phyloP scores from a whole-genome alignment of 2,888 invertebrate genomes.

The Rhopalosiphum nymphaeae region DNA sequence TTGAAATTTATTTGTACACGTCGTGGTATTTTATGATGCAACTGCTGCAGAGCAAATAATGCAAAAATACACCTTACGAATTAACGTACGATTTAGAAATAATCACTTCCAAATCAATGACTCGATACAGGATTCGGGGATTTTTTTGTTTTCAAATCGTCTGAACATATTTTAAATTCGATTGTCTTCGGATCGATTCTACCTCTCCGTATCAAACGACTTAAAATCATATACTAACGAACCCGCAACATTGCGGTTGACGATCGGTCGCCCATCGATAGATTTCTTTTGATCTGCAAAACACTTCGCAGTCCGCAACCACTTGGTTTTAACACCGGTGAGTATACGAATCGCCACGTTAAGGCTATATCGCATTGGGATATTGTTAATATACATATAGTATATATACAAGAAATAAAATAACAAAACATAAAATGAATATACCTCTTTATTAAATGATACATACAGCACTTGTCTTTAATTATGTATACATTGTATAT shows the following conservation, averaged over 20 bases:
- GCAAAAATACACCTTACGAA: background rate
- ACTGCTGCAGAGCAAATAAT: background rate
- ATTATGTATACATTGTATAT: background rate
- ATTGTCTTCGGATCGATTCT: background rate
- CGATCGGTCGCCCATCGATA: background rate
- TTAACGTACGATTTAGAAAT: background rate
- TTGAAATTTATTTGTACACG: background rate
- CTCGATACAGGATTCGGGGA: too few species aligned
- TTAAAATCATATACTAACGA: background rate
- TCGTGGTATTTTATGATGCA: background rate
- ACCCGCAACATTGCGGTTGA: background rate
- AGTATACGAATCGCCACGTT: background rate
- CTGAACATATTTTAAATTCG: background rate
- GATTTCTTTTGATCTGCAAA: background rate
- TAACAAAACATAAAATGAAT: background rate
- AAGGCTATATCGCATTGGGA: background rate
- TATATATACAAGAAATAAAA: background rate
- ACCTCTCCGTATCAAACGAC: background rate
- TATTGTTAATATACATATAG: background rate
- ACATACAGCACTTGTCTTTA: conserved; percentile 30
- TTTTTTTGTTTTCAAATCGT: too few species aligned
- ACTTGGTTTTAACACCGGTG: background rate
- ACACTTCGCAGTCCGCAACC: background rate
- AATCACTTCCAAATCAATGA: background rate
- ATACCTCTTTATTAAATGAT: conserved; percentile 47